Percentiles rank a stretch among this genome's conserved stretches.
Conservation (phyloP, 2,888 invertebrate genomes). For the Lumbricus terrestris region DNA sequence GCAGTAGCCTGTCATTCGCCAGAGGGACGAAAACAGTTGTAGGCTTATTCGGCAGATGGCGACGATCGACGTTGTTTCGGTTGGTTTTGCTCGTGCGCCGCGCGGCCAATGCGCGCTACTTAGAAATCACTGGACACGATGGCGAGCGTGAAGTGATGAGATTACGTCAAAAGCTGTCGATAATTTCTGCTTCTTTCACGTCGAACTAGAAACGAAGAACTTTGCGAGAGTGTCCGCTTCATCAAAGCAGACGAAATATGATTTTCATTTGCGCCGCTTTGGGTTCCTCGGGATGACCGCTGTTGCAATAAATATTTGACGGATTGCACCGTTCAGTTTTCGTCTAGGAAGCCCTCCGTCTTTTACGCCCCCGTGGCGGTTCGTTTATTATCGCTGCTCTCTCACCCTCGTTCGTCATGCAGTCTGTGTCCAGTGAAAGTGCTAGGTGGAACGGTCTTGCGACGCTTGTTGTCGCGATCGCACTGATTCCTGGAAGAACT, state of each 20-base stretch:
- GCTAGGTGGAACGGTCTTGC: not conserved
- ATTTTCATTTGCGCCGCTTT: not conserved
- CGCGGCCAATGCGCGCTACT: not conserved
- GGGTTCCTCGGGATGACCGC: not conserved
- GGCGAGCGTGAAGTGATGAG: not conserved
- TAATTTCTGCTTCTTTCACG: slow-evolving; percentile 3
- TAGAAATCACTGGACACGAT: not conserved
- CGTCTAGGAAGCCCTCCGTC: not conserved
- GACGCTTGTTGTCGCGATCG: not conserved
- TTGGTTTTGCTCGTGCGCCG: not conserved
- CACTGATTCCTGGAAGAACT: not conserved
- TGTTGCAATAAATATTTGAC: not conserved
- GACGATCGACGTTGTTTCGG: not conserved
- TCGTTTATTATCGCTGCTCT: not conserved
- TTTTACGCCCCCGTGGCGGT: not conserved
- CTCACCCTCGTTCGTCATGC: not conserved
- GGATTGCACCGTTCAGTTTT: not conserved
- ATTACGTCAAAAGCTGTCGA: not conserved
- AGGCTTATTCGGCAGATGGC: not conserved
- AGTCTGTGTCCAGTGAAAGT: not conserved
- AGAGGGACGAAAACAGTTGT: not conserved
- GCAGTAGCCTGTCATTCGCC: not conserved
- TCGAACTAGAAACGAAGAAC: not conserved
- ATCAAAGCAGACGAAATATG: not conserved
- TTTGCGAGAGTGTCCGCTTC: not conserved